A percentile compares a stretch with the other conserved stretches of the same genome.
These are phyloP conservation scores for Eulemur rufifrons DNA, from an alignment of 2,113 vertebrate genomes.

Conservation along the genomic window DNA sequence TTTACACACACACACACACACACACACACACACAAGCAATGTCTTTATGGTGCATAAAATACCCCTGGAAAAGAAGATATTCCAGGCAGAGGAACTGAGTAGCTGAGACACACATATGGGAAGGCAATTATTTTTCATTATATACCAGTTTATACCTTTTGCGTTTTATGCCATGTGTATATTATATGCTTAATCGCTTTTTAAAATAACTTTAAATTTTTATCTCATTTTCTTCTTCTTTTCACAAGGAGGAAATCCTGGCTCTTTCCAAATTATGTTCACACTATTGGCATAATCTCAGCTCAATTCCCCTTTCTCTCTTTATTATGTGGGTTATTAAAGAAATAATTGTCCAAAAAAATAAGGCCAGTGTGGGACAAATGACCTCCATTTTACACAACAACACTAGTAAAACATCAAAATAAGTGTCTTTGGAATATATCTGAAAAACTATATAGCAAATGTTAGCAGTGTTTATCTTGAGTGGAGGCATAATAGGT, in stretches of 20 bases:
- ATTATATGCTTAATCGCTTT: neutral
- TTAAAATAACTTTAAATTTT: neutral
- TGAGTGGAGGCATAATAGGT: neutral
- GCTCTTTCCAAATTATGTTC: neutral
- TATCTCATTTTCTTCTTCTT: neutral
- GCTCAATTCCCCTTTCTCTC: too few species aligned
- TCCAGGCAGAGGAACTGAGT: neutral
- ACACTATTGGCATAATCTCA: neutral
- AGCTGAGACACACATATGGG: neutral
- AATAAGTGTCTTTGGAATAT: neutral
- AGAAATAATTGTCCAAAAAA: neutral
- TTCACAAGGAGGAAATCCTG: neutral
- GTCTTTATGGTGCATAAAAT: neutral
- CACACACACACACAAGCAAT: neutral
- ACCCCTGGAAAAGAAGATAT: neutral
- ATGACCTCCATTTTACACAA: neutral
- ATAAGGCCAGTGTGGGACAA: neutral
- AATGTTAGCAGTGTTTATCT: neutral
- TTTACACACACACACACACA: neutral
- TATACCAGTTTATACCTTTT: neutral
- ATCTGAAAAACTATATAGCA: neutral
- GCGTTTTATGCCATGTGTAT: neutral
- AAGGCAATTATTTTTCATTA: neutral
- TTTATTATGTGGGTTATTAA: neutral
- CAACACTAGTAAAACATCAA: neutral